Base-by-base conservation (phyloP, 2,888 invertebrate species). In the Oscheius sp. region DNA sequence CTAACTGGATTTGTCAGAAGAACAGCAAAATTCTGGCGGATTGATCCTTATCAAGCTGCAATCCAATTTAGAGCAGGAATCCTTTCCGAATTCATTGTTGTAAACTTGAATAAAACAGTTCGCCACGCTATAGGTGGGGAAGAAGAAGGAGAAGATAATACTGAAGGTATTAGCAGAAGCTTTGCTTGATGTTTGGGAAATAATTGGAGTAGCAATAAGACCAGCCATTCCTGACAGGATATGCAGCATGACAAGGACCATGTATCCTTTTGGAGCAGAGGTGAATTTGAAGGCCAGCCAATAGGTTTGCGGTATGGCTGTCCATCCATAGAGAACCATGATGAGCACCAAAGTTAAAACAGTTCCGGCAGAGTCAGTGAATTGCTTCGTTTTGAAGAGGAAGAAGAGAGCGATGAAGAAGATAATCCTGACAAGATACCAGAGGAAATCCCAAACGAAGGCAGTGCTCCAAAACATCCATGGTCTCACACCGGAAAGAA, bases 241-340 rank as follows among this genome's bases (percentile, higher is more conserved):
- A 58, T 85, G 81, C 72, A 80, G 83, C 84, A 86, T 83, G 13
- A 83, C 84, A 23, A 86, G 78, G 70, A 86, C 74, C 43, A 84
- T 85, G 74, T 84, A 85, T 46, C 85, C 86, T 63, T 85, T 84
- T 9, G 86, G 86, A n/a, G 86, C 86, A 1, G 83, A 78, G 16
- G 73, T 76, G 74, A 86, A 86, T 18, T 79, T 72, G 75, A 86
- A 86, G 46, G 81, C 80, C 74, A 85, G 84, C 66, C 80, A 80
- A 70, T 86, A 86, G n/a, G 83, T 83, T 59, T 77, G 77, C 5
- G 86, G 86, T 35, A 86, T 84, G 0, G 80, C 74, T 0, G 84
- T 81, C 84, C 84, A 85, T 7, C 82, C 84, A 49, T 84, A 86
- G 18, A 84, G 64, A 7, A 78, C 27, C 73, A 81, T 75, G 16